Evolutionary conservation across 2,888 invertebrate species (phyloP), one percentile per base, ranked within the genome.

Genomic region (Drosophila anomalata): DNA sequence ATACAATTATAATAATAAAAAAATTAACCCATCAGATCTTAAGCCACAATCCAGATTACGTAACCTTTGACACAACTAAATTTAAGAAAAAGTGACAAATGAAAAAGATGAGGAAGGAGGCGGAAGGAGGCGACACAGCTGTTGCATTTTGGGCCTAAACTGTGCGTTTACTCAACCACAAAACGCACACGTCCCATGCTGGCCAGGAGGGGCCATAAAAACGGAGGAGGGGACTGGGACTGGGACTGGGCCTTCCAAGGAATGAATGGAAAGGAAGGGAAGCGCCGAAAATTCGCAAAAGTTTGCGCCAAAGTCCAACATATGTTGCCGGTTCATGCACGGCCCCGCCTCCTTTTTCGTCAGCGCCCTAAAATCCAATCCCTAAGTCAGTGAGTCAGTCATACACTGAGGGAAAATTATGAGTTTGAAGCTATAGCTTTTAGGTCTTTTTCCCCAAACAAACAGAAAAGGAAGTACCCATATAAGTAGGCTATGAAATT

Each of bases 281-380:
- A 46, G 62, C 76, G 57, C 65, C 79, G 67, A 79, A 79, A 78
- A 65, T 67, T 76, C 50, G 62, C 52, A 61, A 81, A 78, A 82
- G 63, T 73, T 82, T 81, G 60, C 70, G 63, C 79, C 73, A 73
- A 85, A 82, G 87, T 82, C 82, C 87, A 87, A 87, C 82, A 82
- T 85, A 85, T 82, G 82, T 87, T 87, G 78, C 62, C 82, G 60
- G 69, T 52, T 85, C 82, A 84, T 71, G 87, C 82, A 82, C 84
- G 41, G 55, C 73, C 63, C 71, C 14, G 20, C 57, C 73, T 61
- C 69, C 14, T n/a, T 63, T 51, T 63, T 44, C 17, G 9, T 63
- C 63, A 53, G 29, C n/a, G 2, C 39, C 24, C 6, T 33, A 12
- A 46, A 14, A 2, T 24, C 17, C 47, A 22, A 41, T 61, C 17